Base-by-base conservation (phyloP, 2,797 vertebrate genomes). In the Xenopus petersii region DNA sequence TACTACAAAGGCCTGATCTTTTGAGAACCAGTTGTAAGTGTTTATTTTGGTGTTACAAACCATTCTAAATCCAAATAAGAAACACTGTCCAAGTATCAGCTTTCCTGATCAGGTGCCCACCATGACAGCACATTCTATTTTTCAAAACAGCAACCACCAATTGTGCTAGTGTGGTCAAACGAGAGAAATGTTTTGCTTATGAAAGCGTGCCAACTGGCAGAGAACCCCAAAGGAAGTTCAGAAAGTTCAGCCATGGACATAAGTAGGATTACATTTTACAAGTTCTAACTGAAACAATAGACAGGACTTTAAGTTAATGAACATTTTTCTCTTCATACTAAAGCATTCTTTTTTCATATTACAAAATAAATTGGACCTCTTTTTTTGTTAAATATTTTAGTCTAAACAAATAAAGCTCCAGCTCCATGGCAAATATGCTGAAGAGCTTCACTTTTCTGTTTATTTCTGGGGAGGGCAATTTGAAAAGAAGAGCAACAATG, bases 11-110 rank as follows among this genome's bases (percentile, higher is more conserved):
- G 24, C 70, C 82, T 85, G 80, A 77, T 82, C 73, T 80, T 79
- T 69, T 49, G 68, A 84, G 77, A 83, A 82, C 81, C 54, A 83
- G 65, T 79, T 75, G 63, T 82, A 8, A 70, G 67, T 76, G 80
- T 85, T 88, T 85, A 82, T 71, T 79, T 61, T 84, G 77, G 30
- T 72, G 73, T 21, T 83, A 55, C 70, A 86, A 88, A 87, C 83
- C 81, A 87, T 81, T 86, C 86, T 75, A 86, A 87, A 84, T 83
- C 71, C 56, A 86, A 88, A 85, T 77, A 84, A 84, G 80, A 87
- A 86, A 26, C 81, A 70, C 63, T 81, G 72, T 86, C 70, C 79
- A 86, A 64, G 77, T 82, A 87, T 71, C 82, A 83, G 62, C 69
- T 85, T 87, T 79, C 75, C 74, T 60, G 72, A 87, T 81, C 81